Evolutionary conservation across 2,113 vertebrate species (phyloP).

Genomic region (Sardina pilchardus): DNA sequence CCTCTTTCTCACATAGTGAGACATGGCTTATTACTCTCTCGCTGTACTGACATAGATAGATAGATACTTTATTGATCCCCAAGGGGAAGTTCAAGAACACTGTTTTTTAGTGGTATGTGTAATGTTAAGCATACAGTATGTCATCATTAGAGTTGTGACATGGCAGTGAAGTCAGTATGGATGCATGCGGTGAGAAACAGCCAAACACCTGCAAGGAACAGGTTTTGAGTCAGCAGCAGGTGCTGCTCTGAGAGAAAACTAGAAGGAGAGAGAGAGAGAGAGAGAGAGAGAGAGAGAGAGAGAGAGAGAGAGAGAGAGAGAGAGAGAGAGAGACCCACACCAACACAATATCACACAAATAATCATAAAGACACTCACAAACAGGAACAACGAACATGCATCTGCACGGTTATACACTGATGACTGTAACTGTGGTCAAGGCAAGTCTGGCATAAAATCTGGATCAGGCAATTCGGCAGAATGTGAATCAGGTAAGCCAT

Average conservation of each 20-base stretch:
- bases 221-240: not conserved
- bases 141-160: not conserved
- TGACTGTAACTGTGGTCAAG: not conserved
- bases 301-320: not conserved
- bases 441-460: not conserved
- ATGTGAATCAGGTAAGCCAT: not conserved
- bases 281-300: not conserved
- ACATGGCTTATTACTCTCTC: not conserved
- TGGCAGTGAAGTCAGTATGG: not conserved
- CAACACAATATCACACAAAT: not conserved
- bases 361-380: not conserved
- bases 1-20: no score
- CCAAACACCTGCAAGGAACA: not conserved
- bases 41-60: not conserved
- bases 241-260: not conserved
- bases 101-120: not conserved
- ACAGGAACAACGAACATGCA: not conserved
- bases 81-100: no score
- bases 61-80: no score
- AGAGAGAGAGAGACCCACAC: not conserved
- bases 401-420: not conserved
- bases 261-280: not conserved
- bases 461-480: not conserved
- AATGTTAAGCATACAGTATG: not conserved
- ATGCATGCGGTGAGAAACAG: not conserved